Evolutionary conservation across 2,888 invertebrate genomes (phyloP), one percentile per base, ranked within the genome.

Genomic region (Rambutsinella grinnellia): DNA sequence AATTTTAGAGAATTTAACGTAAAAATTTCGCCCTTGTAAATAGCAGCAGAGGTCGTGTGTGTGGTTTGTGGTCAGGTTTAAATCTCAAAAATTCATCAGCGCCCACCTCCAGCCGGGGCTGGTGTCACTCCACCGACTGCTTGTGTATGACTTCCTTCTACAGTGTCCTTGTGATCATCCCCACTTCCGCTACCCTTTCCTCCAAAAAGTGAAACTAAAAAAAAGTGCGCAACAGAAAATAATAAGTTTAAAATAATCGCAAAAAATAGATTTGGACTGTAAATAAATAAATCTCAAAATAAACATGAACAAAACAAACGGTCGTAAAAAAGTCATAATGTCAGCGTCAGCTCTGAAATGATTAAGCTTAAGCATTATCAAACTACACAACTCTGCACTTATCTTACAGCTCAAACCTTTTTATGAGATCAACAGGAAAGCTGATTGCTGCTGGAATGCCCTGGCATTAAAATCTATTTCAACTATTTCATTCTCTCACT

Each of bases 161-260:
- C 19, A 51, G 51, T 51, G n/a, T 49, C 21, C n/a, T 46, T 46
- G 17, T 6, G 46, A 3, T 3, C n/a, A 51, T 51, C n/a, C 19
- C 10, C 10, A 21, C 10, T 19, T 19, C 51, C 51, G 2, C 17
- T 46, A 10, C n/a, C 51, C 51, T 51, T n/a, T 49, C 68, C 68
- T 21, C 76, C 76, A 44, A 76, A 79, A 62, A 79, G 21, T 46
- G 72, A 79, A 76, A 79, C 79, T 79, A 79, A 66, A 78, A 76
- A 65, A 70, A 65, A 49, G 49, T n/a, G 51, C 19, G 27, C 44
- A 5, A 69, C 63, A 65, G 53, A 57, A 58, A 58, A 69, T 49
- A 51, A 71, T 67, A 74, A 69, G 62, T 56, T 27, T 60, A 62
- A 70, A 53, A 28, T 10, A 36, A 60, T 21, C 60, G 15, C 17